A percentile compares a stretch with the other conserved stretches of the same genome.
Conservation (phyloP, 1,140 invertebrate species). For the Rhysida immarginata region DNA sequence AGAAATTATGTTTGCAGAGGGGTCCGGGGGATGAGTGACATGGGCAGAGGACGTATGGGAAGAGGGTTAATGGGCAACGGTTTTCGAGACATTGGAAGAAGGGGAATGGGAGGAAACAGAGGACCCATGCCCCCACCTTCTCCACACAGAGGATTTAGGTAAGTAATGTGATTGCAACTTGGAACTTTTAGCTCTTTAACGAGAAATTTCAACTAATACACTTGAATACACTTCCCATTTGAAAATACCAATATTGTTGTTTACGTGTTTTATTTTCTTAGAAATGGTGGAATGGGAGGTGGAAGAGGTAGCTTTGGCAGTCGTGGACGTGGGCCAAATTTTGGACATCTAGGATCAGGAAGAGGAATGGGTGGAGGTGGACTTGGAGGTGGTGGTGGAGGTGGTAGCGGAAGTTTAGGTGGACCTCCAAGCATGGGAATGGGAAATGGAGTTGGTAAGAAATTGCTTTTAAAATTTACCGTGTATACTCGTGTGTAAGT, state of each 20-base stretch:
- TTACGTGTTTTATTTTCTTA: conserved; percentile 3
- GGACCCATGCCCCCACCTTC: not conserved
- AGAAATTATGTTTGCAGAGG: not conserved
- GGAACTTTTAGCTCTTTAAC: not conserved
- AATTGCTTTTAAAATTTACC: too few relatives aligned
- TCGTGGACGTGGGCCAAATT: not conserved
- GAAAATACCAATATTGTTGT: not conserved
- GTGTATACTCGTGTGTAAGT: too few relatives aligned
- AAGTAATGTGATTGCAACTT: not conserved
- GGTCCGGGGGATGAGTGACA: not conserved
- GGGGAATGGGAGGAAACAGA: not conserved
- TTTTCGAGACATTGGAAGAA: not conserved
- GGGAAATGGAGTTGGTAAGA: too few relatives aligned
- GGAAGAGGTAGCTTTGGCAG: not conserved
- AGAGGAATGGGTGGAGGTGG: conserved; percentile 19
- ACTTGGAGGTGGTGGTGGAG: conserved; percentile 22
- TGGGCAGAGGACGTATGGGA: not conserved
- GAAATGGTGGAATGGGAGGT: not conserved
- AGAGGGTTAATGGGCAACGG: not conserved
- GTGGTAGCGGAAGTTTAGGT: too few relatives aligned
- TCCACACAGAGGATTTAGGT: not conserved
- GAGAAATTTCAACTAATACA: not conserved
- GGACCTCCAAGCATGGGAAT: too few relatives aligned
- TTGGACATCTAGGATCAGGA: not conserved
- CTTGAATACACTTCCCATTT: not conserved